A percentile compares a stretch with the other conserved stretches of the same genome.
phyloP scores from a whole-genome alignment of 2,113 vertebrate species.

The Patagioenas fasciata region DNA sequence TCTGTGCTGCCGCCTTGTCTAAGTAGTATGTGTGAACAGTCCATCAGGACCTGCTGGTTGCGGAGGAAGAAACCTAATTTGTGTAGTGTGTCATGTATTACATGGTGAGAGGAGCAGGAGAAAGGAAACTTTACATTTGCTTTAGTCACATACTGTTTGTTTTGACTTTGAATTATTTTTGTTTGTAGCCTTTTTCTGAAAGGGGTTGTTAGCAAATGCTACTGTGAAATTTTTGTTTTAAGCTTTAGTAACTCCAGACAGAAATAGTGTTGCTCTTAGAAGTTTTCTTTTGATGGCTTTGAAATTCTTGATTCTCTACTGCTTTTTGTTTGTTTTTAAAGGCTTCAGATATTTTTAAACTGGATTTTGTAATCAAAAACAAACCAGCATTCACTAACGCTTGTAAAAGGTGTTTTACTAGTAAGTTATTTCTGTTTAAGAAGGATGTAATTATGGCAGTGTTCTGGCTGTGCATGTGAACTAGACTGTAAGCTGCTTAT shows the following conservation, averaged over 20 bases:
- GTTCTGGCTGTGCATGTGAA: background rate
- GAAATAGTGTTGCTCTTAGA: background rate
- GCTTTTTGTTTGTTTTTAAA: background rate
- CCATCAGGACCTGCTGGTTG: background rate
- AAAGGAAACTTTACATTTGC: background rate
- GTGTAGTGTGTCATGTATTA: background rate
- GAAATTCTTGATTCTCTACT: background rate
- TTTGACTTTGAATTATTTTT: background rate
- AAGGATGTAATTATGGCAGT: constrained; percentile 26
- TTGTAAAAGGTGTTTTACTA: background rate
- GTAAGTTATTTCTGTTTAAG: constrained; percentile 18
- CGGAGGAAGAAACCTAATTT: background rate
- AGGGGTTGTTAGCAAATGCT: background rate
- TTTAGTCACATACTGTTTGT: background rate
- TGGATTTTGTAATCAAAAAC: background rate
- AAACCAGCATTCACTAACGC: background rate
- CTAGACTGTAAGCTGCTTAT: background rate
- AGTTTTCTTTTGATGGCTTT: background rate
- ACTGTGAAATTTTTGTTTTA: background rate
- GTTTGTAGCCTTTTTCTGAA: background rate
- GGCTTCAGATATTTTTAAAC: background rate
- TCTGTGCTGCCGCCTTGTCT: background rate
- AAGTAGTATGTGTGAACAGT: background rate
- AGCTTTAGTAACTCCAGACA: background rate
- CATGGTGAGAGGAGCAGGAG: background rate